A percentile compares a stretch with the other conserved stretches of the same genome.
These are phyloP conservation scores for Drosophila lacicola DNA, from an alignment of 2,888 invertebrate species.

Conservation along the genomic window DNA sequence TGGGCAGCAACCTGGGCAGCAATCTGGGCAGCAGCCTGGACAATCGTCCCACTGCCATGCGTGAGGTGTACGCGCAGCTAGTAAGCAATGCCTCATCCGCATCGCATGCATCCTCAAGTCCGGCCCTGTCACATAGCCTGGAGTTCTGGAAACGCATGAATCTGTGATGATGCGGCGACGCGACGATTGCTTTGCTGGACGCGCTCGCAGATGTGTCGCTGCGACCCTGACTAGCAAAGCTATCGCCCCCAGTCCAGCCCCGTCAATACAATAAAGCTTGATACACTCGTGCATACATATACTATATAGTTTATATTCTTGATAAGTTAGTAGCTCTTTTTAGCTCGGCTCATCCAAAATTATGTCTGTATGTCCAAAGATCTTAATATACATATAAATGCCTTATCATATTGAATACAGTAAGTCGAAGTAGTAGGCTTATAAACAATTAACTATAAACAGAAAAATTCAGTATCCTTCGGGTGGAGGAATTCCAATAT, in stretches of 20 bases:
- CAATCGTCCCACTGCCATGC: background rate
- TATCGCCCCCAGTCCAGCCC: slow-evolving; percentile 1
- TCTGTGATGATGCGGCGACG: slow-evolving; percentile 26
- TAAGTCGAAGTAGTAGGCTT: too few species aligned
- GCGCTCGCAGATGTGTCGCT: background rate
- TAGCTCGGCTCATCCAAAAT: background rate
- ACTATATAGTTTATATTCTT: background rate
- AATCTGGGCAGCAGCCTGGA: slow-evolving; percentile 21
- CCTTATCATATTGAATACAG: too few species aligned
- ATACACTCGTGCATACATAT: background rate
- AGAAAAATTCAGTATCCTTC: too few species aligned
- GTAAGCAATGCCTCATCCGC: slow-evolving; percentile 6
- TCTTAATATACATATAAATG: too few species aligned
- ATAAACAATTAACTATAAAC: too few species aligned
- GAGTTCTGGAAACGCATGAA: slow-evolving; percentile 67
- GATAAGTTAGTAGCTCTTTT: background rate
- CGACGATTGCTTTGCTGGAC: slow-evolving; percentile 9
- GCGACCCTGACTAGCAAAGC: slow-evolving; percentile 10
- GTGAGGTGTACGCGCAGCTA: slow-evolving; percentile 19
- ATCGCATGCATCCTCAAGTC: slow-evolving; percentile 32
- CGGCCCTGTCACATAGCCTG: slow-evolving; percentile 39
- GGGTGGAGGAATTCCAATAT: too few species aligned
- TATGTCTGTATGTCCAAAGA: slow-evolving; percentile 5
- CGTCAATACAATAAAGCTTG: slow-evolving; percentile 14
- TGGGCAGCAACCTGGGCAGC: slow-evolving; percentile 16